phyloP scores from a whole-genome alignment of 2,888 invertebrate genomes.

The Eustalomyia histrio region DNA sequence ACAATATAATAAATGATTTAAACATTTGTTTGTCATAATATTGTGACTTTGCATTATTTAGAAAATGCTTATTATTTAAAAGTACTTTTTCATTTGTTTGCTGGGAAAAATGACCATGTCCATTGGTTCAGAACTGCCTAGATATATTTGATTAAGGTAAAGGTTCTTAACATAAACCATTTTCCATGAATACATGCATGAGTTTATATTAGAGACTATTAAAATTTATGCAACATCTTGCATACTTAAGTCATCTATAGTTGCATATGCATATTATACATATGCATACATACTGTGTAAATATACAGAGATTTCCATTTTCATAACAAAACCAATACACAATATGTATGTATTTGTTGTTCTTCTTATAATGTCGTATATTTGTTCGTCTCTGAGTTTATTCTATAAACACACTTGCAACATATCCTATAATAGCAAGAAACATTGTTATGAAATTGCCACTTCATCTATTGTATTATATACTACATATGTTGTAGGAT shows the following conservation, averaged over 20 bases:
- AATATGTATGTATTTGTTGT: too few species aligned
- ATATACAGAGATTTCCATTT: not conserved
- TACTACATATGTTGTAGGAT: too few species aligned
- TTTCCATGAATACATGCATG: conserved; percentile 1
- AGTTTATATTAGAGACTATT: conserved; percentile 11
- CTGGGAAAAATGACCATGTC: too few species aligned
- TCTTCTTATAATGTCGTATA: too few species aligned
- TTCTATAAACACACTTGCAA: too few species aligned
- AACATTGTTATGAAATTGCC: conserved; percentile 26
- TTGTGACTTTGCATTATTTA: too few species aligned
- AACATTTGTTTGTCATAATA: too few species aligned
- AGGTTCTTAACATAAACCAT: conserved; percentile 17
- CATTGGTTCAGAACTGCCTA: too few species aligned
- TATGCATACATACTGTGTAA: not conserved
- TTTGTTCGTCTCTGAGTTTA: too few species aligned
- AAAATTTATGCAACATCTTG: conserved; percentile 24
- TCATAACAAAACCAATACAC: not conserved
- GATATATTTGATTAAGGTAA: not conserved
- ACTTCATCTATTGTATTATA: conserved; percentile 25
- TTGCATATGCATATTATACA: conserved; percentile 5
- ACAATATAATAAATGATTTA: too few species aligned
- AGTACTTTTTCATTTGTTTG: too few species aligned
- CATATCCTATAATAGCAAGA: not conserved
- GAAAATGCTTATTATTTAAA: too few species aligned
- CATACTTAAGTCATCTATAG: not conserved